Evolutionary conservation across 2,888 invertebrate genomes (phyloP), one percentile per base, ranked within the genome.

Genomic region (Eudasyphora cyanicolor): DNA sequence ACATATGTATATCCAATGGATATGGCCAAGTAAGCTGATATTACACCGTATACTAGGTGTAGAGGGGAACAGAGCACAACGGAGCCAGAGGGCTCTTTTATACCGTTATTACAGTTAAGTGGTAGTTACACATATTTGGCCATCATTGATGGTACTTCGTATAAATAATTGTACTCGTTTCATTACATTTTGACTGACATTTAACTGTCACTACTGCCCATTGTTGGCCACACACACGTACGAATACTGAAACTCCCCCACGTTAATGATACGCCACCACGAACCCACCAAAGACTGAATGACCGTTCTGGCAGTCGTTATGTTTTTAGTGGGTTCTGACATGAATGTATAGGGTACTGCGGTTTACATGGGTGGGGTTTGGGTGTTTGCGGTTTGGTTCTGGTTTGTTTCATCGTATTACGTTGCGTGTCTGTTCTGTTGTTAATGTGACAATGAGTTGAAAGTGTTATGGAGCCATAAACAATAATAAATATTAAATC

Each of bases 401-500:
- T 24, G 21, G 21, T 64, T 27, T 21, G 21, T 24, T 67, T 67
- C 2, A n/a, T 8, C 24, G 24, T 24, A 10, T 38, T 51, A 75
- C 19, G 24, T 84, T 67, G 83, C 83, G 80, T 84, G 83, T 60
- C 67, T 32, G n/a, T 49, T 51, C n/a, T 76, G 32, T 71, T 81
- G 79, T 79, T 84, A 84, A 84, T 82, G 62, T 74, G 78, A 84
- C 82, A 84, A 84, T 75, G 64, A 82, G 76, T 64, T 74, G 70
- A 75, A 79, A 79, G 84, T 79, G 84, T 84, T 74, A 82, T 84
- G 75, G 76, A 71, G 80, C 76, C 42, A 84, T 84, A 84, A 82
- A 79, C 76, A 82, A 70, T 62, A 54, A 64, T 74, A 74, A 84
- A 79, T 76, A 82, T 79, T 76, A 76, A 67, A 84, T 80, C 75